These are phyloP conservation scores for Ochlodes sylvanus DNA, from an alignment of 2,888 invertebrate genomes.

Conservation along the genomic window DNA sequence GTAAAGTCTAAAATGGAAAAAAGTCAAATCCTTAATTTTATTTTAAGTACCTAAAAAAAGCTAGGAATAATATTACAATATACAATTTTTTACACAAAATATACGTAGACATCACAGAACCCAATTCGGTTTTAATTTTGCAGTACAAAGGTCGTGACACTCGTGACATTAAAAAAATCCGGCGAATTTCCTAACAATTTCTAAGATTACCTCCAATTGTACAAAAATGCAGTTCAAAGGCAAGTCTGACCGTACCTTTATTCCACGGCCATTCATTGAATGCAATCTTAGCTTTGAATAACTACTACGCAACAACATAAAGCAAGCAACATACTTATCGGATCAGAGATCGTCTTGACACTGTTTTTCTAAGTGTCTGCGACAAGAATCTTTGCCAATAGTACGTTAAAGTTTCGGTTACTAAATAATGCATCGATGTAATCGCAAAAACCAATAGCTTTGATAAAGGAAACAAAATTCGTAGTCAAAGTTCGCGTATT, in stretches of 20 bases:
- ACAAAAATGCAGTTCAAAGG: not conserved
- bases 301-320: constrained; percentile 5
- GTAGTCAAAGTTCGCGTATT: not conserved
- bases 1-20: too few species aligned
- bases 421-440: constrained; percentile 5
- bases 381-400: constrained; percentile 7
- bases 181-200: not conserved
- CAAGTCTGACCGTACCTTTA: not conserved
- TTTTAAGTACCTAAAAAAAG: too few species aligned
- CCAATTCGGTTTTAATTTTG: too few species aligned
- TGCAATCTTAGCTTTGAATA: not conserved
- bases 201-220: not conserved
- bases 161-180: not conserved
- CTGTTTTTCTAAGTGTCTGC: constrained; percentile 8
- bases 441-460: not conserved
- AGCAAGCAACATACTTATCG: constrained; percentile 6
- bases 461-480: not conserved
- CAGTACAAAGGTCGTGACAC: not conserved
- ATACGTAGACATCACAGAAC: too few species aligned
- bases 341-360: not conserved
- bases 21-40: too few species aligned
- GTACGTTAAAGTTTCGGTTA: not conserved
- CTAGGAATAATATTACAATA: too few species aligned
- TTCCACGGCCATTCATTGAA: not conserved
- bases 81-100: too few species aligned